phyloP scores from a whole-genome alignment of 2,113 vertebrate species.

The Leptocoma aspasia region DNA sequence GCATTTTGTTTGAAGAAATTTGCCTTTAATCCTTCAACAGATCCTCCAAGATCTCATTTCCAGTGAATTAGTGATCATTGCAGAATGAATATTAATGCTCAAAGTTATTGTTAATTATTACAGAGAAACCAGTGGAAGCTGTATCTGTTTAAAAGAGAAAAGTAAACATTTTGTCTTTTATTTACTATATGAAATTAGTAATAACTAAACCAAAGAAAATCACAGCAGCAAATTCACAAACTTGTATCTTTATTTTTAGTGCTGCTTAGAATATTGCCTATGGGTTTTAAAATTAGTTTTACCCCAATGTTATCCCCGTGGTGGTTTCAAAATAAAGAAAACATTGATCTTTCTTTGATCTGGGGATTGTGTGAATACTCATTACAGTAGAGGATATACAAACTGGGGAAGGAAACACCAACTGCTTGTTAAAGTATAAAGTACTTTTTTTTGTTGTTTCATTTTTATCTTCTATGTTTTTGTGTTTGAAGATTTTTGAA shows the following conservation, averaged over 20 bases:
- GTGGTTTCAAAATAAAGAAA: slow-evolving; percentile 5
- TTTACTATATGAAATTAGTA: neutral
- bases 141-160: neutral
- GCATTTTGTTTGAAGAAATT: neutral
- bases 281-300: neutral
- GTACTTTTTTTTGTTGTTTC: neutral
- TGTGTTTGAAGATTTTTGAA: slow-evolving; percentile 84
- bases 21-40: neutral
- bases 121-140: neutral
- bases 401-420: neutral
- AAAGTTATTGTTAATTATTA: neutral
- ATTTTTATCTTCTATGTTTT: neutral
- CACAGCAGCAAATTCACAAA: neutral
- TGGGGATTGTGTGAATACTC: neutral
- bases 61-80: neutral
- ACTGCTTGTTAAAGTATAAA: neutral
- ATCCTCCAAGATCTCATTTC: neutral
- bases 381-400: neutral
- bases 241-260: neutral
- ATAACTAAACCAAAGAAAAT: neutral
- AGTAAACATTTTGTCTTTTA: neutral
- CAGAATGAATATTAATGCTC: neutral
- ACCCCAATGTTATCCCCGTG: neutral
- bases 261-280: neutral
- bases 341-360: neutral